phyloP scores from a whole-genome alignment of 1,140 invertebrate species.

The Gonioctena quinquepunctata region DNA sequence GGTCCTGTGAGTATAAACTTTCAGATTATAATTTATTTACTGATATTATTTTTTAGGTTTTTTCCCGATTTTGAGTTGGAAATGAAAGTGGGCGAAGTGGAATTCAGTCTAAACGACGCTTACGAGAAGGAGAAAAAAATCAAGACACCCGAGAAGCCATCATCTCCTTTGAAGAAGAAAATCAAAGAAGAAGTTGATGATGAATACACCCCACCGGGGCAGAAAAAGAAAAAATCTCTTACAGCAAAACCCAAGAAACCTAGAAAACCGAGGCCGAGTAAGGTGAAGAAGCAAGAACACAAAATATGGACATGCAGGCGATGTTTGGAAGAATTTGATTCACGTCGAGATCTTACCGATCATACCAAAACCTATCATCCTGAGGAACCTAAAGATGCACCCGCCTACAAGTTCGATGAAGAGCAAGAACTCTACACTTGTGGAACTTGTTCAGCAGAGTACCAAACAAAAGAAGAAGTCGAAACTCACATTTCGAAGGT shows the following conservation, averaged over 20 bases:
- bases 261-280: not conserved
- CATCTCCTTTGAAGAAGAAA: conserved; percentile 1
- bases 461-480: conserved; percentile 32
- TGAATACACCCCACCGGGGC: conserved; percentile 14
- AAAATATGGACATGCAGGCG: conserved; percentile 40
- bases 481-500: conserved; percentile 49
- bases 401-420: conserved; percentile 38
- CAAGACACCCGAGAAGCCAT: not conserved
- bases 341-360: conserved; percentile 28
- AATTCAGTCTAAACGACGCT: not conserved
- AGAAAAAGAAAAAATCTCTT: conserved; percentile 20
- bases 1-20: not conserved
- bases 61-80: conserved; percentile 25
- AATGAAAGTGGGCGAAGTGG: conserved; percentile 26
- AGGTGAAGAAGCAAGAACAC: conserved; percentile 25
- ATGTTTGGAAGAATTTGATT: conserved; percentile 37
- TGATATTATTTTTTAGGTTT: conserved; percentile 28
- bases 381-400: conserved; percentile 14
- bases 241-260: conserved; percentile 8
- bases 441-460: conserved; percentile 36
- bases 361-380: conserved; percentile 34
- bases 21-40: not conserved
- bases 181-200: conserved; percentile 24
- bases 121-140: conserved; percentile 5
- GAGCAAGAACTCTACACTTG: conserved; percentile 38